These are phyloP conservation scores for Centrocercus urophasianus DNA, from an alignment of 2,113 vertebrate genomes.

Conservation along the genomic window DNA sequence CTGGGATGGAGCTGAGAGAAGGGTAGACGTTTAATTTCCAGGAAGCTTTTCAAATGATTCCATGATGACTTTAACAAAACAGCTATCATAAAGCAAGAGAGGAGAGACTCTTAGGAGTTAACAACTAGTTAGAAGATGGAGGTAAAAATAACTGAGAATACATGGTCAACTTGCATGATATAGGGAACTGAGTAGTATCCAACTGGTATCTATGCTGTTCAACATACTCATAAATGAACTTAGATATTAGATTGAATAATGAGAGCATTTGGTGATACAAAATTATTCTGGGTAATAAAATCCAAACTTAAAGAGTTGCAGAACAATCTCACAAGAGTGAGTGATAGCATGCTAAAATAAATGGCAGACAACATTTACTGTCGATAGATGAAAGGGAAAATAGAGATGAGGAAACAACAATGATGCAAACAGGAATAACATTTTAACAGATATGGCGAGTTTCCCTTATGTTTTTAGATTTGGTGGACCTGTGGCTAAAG, in stretches of 20 bases:
- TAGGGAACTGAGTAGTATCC: constrained; percentile 21
- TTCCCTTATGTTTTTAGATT: constrained; percentile 27
- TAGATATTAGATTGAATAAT: constrained; percentile 64
- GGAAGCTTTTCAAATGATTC: not conserved
- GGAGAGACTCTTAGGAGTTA: not conserved
- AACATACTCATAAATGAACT: constrained; percentile 58
- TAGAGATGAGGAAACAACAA: constrained; percentile 57
- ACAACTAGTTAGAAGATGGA: constrained; percentile 24
- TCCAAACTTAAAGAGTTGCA: constrained; percentile 44
- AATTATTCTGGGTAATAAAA: constrained; percentile 59
- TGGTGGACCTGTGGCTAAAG: not conserved
- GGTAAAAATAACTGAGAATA: constrained; percentile 25
- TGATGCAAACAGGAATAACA: constrained; percentile 46
- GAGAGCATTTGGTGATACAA: constrained; percentile 59
- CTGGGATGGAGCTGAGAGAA: not conserved
- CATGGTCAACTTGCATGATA: constrained; percentile 24
- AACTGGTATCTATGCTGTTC: constrained; percentile 56
- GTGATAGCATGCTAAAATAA: constrained; percentile 66
- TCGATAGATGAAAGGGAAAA: constrained; percentile 64
- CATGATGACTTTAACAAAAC: not conserved
- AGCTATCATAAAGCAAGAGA: not conserved
- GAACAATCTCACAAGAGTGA: constrained; percentile 54
- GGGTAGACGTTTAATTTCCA: not conserved
- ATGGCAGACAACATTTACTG: constrained; percentile 69
- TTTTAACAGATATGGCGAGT: constrained; percentile 37